phyloP scores from a whole-genome alignment of 2,113 vertebrate genomes.

The Pituophis catenifer region DNA sequence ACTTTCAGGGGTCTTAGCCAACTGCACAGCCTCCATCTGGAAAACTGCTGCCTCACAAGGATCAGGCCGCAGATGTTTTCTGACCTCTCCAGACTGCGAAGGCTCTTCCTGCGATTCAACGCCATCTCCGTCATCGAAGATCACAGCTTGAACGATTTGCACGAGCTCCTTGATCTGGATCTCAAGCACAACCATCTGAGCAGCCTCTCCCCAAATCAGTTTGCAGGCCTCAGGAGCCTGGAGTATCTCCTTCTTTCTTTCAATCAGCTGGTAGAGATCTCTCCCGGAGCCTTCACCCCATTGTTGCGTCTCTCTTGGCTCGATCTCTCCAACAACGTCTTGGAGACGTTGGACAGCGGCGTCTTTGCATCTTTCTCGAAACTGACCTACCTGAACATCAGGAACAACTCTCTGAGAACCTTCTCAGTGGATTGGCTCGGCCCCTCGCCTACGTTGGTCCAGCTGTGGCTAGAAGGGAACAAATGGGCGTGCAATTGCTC shows the following conservation, averaged over 20 bases:
- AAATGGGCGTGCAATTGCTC: conserved; percentile 87
- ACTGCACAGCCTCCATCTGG: conserved; percentile 93
- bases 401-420: conserved; percentile 78
- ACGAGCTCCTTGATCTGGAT: conserved; percentile 83
- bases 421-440: conserved; percentile 49
- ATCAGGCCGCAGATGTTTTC: conserved; percentile 77
- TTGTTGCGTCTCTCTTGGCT: conserved; percentile 79
- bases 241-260: conserved; percentile 87
- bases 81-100: conserved; percentile 80
- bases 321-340: conserved; percentile 77
- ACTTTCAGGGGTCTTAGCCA: conserved; percentile 82
- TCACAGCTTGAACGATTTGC: conserved; percentile 81
- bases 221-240: conserved; percentile 81
- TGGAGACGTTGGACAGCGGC: conserved; percentile 69
- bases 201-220: conserved; percentile 72
- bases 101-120: conserved; percentile 88
- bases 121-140: conserved; percentile 78
- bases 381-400: conserved; percentile 83
- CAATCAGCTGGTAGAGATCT: conserved; percentile 77
- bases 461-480: conserved; percentile 89
- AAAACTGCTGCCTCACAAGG: conserved; percentile 82
- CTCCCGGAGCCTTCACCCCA: conserved; percentile 67
- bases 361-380: conserved; percentile 71
- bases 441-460: conserved; percentile 73
- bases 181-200: conserved; percentile 83